Conservation (phyloP, 2,797 vertebrate species). For the Ceryle rudis region DNA sequence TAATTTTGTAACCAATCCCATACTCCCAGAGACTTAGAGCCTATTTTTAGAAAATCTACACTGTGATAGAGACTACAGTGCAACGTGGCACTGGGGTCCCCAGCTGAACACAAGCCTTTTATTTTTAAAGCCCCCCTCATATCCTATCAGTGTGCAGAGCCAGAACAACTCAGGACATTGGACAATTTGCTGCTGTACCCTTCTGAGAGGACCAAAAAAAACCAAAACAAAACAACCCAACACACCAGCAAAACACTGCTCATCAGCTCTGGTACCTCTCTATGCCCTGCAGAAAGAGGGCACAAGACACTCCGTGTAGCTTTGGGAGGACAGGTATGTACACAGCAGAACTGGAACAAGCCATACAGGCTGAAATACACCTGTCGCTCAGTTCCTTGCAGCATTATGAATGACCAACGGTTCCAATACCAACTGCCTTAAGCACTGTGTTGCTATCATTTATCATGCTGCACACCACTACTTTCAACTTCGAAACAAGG, state of each 20-base stretch:
- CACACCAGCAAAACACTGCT: background rate
- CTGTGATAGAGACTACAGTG: background rate
- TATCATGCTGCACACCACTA: background rate
- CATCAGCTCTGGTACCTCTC: background rate
- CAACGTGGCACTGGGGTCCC: background rate
- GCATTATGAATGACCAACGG: background rate
- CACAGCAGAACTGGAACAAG: background rate
- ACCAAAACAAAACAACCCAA: too few relatives aligned
- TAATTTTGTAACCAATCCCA: background rate
- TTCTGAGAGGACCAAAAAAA: background rate
- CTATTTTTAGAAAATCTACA: background rate
- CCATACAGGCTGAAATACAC: background rate
- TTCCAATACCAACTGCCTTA: background rate
- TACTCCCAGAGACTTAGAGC: background rate
- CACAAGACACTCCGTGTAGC: background rate
- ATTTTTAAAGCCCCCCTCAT: background rate
- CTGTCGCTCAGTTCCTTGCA: background rate
- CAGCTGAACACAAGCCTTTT: background rate
- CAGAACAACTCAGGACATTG: fast-evolving
- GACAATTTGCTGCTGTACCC: background rate
- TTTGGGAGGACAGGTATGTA: background rate
- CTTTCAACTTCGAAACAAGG: background rate
- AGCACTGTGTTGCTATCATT: background rate
- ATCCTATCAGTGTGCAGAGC: background rate
- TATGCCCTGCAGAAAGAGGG: background rate